These are phyloP conservation scores for Staurois parvus DNA, from an alignment of 2,797 vertebrate species.

Conservation along the genomic window DNA sequence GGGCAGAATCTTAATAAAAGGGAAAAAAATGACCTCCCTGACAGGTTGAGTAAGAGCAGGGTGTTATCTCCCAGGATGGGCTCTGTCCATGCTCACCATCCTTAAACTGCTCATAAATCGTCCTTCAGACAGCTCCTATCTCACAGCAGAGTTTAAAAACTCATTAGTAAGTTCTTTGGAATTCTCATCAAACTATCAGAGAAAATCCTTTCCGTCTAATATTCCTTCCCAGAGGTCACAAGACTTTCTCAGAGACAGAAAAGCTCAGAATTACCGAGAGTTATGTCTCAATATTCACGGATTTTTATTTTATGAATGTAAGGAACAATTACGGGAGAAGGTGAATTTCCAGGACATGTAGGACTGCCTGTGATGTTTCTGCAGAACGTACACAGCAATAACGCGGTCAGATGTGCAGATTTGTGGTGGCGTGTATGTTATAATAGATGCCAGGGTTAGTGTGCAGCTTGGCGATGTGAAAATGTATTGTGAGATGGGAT, in stretches of 20 bases:
- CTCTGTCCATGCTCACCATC: conserved; percentile 56
- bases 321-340: not conserved
- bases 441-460: no score
- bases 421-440: no score
- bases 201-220: conserved; percentile 34
- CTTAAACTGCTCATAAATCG: conserved; percentile 63
- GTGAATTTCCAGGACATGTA: not conserved
- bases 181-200: conserved; percentile 50
- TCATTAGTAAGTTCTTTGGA: conserved; percentile 59
- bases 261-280: not conserved
- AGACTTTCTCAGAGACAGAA: not conserved
- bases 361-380: not conserved
- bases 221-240: conserved; percentile 40
- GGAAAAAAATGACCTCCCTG: conserved; percentile 59
- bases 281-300: not conserved
- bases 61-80: conserved; percentile 64
- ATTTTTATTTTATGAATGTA: not conserved
- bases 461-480: no score
- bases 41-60: conserved; percentile 51
- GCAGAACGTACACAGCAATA: not conserved
- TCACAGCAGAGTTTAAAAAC: conserved; percentile 58
- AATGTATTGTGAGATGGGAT: no score
- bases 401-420: not conserved
- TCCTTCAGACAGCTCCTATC: conserved; percentile 55
- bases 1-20: conserved; percentile 47